Percentiles rank a stretch among this genome's conserved stretches.
These are phyloP conservation scores for Drosophila eugracilis DNA, from an alignment of 1,140 invertebrate species.

Conservation along the genomic window DNA sequence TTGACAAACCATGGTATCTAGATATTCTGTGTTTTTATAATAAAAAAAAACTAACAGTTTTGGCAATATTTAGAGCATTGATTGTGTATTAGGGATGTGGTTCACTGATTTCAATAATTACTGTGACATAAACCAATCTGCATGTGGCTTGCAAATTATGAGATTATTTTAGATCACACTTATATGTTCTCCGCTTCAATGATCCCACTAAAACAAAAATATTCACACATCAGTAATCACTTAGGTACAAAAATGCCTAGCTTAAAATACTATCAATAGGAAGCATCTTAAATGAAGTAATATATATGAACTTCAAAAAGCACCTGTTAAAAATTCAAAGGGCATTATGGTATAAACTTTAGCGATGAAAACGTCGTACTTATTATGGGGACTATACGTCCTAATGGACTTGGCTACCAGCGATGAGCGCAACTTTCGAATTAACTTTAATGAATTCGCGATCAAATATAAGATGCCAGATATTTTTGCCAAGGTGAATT, in stretches of 20 bases:
- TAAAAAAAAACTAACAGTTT: neutral
- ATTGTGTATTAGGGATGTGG: neutral
- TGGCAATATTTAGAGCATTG: neutral
- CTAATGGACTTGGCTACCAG: conserved; percentile 3
- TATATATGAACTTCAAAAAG: too few relatives aligned
- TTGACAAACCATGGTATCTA: neutral
- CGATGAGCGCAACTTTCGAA: conserved; percentile 21
- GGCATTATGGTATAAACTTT: conserved; percentile 15
- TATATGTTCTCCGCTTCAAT: conserved; percentile 5
- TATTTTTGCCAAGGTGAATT: neutral
- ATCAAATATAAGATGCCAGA: conserved; percentile 18
- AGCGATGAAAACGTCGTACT: conserved; percentile 24
- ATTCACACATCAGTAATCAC: neutral
- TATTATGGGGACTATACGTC: conserved; percentile 16
- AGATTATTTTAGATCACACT: too few relatives aligned
- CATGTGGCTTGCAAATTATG: neutral
- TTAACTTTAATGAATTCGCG: conserved; percentile 26
- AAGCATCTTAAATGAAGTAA: conserved; percentile 21
- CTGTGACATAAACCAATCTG: neutral
- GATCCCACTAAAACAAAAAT: neutral
- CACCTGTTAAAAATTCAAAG: neutral
- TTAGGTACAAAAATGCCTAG: neutral
- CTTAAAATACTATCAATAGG: conserved; percentile 12
- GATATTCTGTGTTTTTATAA: neutral
- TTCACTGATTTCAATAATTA: conserved; percentile 1